Evolutionary conservation across 2,113 vertebrate genomes (phyloP).

Genomic region (Paratilapia polleni): DNA sequence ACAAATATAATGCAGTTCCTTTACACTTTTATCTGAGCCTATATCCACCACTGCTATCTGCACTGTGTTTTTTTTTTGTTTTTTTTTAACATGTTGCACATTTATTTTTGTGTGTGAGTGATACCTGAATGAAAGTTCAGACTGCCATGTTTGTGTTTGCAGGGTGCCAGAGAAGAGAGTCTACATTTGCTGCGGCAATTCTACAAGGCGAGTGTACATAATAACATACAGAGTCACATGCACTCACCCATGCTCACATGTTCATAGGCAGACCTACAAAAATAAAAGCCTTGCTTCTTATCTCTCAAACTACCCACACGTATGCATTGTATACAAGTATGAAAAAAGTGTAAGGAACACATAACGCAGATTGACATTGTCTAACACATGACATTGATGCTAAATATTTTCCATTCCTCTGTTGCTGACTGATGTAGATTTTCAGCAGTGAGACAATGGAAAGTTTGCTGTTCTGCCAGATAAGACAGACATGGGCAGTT

Average conservation of each 20-base stretch:
- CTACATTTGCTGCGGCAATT: slow-evolving; percentile 91
- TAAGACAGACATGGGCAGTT: background rate
- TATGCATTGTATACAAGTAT: background rate
- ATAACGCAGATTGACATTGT: background rate
- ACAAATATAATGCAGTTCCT: background rate
- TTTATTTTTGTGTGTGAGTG: background rate
- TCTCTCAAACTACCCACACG: background rate
- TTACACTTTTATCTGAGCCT: background rate
- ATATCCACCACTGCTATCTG: background rate
- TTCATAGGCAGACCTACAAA: background rate
- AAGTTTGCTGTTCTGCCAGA: background rate
- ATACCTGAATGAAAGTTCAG: background rate
- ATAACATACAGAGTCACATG: background rate
- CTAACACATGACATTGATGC: background rate
- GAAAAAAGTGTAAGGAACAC: background rate
- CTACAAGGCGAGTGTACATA: slow-evolving; percentile 86
- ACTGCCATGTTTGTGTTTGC: slow-evolving; percentile 34
- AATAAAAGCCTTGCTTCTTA: background rate
- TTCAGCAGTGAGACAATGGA: background rate
- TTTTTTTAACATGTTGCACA: background rate
- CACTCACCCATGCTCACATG: background rate
- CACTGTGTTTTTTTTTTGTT: background rate
- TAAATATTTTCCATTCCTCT: background rate
- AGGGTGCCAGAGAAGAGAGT: slow-evolving; percentile 97
- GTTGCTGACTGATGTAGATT: background rate